Evolutionary conservation across 2,113 vertebrate species (phyloP).

Genomic region (Pseudorectes ferrugineus): DNA sequence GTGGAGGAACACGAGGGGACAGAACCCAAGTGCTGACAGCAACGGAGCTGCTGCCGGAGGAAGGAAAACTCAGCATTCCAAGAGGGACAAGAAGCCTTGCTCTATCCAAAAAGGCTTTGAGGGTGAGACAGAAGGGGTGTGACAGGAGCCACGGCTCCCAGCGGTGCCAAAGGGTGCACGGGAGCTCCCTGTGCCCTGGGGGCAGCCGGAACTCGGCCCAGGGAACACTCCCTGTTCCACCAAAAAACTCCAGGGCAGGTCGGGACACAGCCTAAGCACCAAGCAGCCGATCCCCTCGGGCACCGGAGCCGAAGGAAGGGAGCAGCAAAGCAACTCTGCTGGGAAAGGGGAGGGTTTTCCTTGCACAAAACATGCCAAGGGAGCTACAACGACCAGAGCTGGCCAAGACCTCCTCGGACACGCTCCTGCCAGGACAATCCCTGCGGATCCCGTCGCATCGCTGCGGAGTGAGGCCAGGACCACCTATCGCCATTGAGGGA

Average conservation of each 20-base stretch:
- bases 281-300: background rate
- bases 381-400: background rate
- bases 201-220: background rate
- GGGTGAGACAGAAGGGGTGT: background rate
- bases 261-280: background rate
- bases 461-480: slow-evolving; percentile 44
- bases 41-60: background rate
- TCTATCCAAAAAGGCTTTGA: background rate
- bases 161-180: background rate
- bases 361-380: background rate
- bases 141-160: background rate
- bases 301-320: background rate
- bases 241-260: background rate
- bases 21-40: background rate
- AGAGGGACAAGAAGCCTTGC: background rate
- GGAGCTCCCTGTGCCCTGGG: background rate
- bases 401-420: background rate
- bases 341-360: background rate
- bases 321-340: background rate
- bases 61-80: background rate
- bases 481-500: slow-evolving; percentile 10
- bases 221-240: background rate
- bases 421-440: background rate
- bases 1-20: background rate
- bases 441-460: slow-evolving; percentile 1